Conservation (phyloP, 2,113 vertebrate genomes). For the Psophia crepitans region DNA sequence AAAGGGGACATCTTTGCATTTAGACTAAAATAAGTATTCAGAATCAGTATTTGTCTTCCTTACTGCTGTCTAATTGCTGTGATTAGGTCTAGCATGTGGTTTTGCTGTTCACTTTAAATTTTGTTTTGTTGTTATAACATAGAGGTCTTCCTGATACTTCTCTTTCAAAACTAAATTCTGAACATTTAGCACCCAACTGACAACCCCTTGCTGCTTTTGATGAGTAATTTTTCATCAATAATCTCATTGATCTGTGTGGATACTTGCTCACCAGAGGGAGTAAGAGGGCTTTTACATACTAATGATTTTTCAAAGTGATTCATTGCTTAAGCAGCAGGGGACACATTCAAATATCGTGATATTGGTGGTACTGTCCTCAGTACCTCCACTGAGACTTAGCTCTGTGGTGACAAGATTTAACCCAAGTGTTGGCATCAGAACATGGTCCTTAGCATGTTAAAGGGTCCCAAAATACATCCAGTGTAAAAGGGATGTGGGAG, state of each 20-base stretch:
- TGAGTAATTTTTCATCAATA: not conserved
- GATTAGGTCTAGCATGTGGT: not conserved
- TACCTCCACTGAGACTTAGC: not conserved
- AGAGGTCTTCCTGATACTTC: not conserved
- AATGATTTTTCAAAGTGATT: not conserved
- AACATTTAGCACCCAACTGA: not conserved
- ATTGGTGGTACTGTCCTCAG: not conserved
- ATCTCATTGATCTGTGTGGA: not conserved
- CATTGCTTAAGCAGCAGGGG: not conserved
- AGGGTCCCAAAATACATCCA: not conserved
- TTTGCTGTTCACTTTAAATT: not conserved
- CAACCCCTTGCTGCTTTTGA: not conserved
- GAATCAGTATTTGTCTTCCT: not conserved
- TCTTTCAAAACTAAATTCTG: not conserved
- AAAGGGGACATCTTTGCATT: not conserved
- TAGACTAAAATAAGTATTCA: conserved; percentile 9
- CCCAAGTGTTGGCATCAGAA: not conserved
- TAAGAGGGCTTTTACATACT: not conserved
- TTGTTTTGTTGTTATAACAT: not conserved
- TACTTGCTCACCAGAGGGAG: not conserved
- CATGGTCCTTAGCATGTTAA: not conserved
- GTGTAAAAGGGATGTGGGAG: not conserved
- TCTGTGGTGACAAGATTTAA: not conserved
- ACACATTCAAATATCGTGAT: not conserved
- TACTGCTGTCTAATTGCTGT: conserved; percentile 3